Conservation (phyloP, 2,797 vertebrate species). For the Vespertilio murinus region DNA sequence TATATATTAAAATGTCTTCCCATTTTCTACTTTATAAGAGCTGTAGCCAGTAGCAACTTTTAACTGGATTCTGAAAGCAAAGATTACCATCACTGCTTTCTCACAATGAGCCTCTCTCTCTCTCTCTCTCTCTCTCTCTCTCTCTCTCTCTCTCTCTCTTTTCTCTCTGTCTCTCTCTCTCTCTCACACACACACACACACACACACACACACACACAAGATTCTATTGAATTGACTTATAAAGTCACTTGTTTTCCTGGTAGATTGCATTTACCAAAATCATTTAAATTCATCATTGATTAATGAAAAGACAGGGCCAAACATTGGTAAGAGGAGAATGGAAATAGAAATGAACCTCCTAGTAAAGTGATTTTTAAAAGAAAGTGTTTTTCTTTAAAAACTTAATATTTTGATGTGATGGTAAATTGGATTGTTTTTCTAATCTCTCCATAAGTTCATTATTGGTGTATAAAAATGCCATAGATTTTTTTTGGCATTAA, state of each 20-base stretch:
- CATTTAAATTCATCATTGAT: neutral
- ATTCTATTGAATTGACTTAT: neutral
- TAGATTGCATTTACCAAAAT: conserved; percentile 2
- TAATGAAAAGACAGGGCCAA: neutral
- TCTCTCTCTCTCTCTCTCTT: neutral
- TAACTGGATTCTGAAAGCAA: neutral
- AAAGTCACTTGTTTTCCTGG: neutral
- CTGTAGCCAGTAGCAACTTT: neutral
- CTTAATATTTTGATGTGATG: neutral
- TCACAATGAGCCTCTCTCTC: neutral
- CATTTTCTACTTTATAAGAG: neutral
- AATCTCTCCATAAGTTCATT: too few relatives aligned
- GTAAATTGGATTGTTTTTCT: too few relatives aligned
- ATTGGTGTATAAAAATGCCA: too few relatives aligned
- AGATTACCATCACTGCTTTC: neutral
- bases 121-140: rapidly evolving
- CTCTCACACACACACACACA: neutral
- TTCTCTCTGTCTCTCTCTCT: neutral
- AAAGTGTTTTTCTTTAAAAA: neutral
- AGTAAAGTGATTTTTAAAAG: neutral
- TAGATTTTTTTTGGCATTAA: too few relatives aligned
- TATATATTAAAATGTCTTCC: neutral
- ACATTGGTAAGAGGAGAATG: neutral
- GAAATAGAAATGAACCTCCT: neutral
- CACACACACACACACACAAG: neutral